Evolutionary conservation across 2,797 vertebrate genomes (phyloP), one percentile per base, ranked within the genome.

Genomic region (Ctenopoma multispine): DNA sequence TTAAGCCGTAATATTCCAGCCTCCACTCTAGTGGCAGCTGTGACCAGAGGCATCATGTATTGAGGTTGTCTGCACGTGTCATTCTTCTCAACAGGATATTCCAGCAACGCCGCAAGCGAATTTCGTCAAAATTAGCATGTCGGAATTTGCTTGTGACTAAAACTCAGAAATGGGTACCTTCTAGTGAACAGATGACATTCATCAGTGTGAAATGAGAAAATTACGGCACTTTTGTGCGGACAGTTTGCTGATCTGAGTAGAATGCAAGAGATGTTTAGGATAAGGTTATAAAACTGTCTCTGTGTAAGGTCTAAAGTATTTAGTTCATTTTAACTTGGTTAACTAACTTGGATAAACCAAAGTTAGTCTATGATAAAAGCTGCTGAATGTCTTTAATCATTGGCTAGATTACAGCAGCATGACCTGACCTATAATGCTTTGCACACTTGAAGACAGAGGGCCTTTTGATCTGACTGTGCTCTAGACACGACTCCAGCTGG

Each of bases 401-500:
- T 23, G n/a, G 56, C 54, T 62, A 23, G 24, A 55, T 69, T 59
- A 53, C 67, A 74, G 66, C 4, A 1, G 36, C 61, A 31, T 56
- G 62, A 79, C 77, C 70, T 63, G 64, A 58, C 29, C 67, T 53
- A 12, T 76, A 18, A 81, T 20, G 48, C 70, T 44, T 49, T 23
- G 27, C 69, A 58, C 14, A 0, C 72, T 48, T 62, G 36, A 57
- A 76, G 38, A 84, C 70, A 68, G 65, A 77, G 71, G 69, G 75
- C 41, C 48, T 59, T 86, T 75, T 82, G 49, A 83, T 64, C 36
- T 17, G 64, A 70, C 71, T 68, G 77, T 68, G 76, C 34, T 29
- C 40, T 27, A 6, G 69, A 36, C 40, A 20, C 3, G 44, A 75
- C 6, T 69, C 59, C 0, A 50, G 56, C 77, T 60, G 41, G 18